Evolutionary conservation across 2,113 vertebrate genomes (phyloP), one percentile per base, ranked within the genome.

Genomic region (Halcyon malimbica): DNA sequence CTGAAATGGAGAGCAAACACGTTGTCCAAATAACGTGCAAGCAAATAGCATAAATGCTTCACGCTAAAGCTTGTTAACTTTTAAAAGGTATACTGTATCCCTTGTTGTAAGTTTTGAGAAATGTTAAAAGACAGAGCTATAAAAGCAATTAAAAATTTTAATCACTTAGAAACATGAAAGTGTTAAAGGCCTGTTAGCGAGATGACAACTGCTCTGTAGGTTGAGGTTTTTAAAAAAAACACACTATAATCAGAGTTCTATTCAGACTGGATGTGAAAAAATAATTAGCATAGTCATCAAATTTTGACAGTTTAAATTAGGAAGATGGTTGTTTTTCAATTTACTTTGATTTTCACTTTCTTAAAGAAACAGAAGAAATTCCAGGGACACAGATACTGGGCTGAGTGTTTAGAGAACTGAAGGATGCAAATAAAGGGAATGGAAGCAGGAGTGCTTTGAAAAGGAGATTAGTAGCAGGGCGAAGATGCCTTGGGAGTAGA

Each of bases 211-310:
- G 80, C 64, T 92, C 28, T 51, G 63, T 51, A 70, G 46, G 46
- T 83, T 90, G 80, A 74, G 29, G 4, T 2, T 80, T 71, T 78
- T 51, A 16, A 19, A 54, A 42, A 41, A 64, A 63, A 15, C 76
- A 62, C 48, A 6, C 10, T 65, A 35, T 56, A 84, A 92, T 92
- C 65, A 53, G 63, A 56, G 24, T 86, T 87, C 69, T 96, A 57
- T 79, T 96, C 75, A 95, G 62, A 71, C 31, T 87, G 50, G 84
- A 89, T 87, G 62, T 68, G 76, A 81, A 90, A 42, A 92, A 94
- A 50, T 94, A 91, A 96, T 96, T 92, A 69, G 67, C 16, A 2
- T 10, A 84, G n/a, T 89, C 73, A 84, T 96, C 77, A 93, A 51
- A 82, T 89, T 91, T 56, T 93, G 92, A 89, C 77, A 87, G 89